Percentiles rank a stretch among this genome's conserved stretches.
Evolutionary conservation across 2,888 invertebrate species (phyloP).

Genomic region (Automeris io): DNA sequence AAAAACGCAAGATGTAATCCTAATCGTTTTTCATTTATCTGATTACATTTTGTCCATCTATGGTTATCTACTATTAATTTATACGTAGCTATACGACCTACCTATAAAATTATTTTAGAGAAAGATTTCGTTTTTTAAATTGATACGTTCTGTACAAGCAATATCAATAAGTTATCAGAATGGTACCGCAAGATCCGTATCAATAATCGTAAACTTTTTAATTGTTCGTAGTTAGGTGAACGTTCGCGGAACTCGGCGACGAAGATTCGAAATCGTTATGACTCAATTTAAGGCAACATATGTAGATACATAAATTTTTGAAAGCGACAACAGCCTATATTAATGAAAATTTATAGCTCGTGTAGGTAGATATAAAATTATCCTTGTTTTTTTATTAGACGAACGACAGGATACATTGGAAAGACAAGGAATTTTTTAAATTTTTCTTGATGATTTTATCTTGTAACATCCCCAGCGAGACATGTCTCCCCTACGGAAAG

Average conservation of each 20-base stretch:
- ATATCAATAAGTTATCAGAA: constrained; percentile 1
- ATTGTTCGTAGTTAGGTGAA: constrained; percentile 12
- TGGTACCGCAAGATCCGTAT: constrained; percentile 16
- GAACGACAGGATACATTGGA: constrained; percentile 9
- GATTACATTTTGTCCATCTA: no score
- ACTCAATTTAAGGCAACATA: constrained; percentile 17
- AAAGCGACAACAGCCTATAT: not conserved
- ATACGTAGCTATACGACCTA: no score
- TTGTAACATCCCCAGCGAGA: constrained; percentile 18
- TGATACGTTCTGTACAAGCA: no score
- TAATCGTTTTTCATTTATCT: no score
- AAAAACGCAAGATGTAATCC: no score
- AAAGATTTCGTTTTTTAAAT: no score
- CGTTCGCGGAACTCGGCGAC: constrained; percentile 8
- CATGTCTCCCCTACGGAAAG: constrained; percentile 18
- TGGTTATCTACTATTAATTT: no score
- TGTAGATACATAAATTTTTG: constrained; percentile 6
- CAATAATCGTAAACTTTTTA: constrained; percentile 17
- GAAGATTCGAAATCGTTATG: constrained; percentile 11
- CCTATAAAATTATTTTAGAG: no score
- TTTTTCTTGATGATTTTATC: constrained; percentile 32
- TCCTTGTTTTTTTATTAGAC: constrained; percentile 12
- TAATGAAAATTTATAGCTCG: constrained; percentile 4
- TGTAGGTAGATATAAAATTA: constrained; percentile 10
- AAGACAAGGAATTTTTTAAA: constrained; percentile 8